Percentiles rank a stretch among this genome's conserved stretches.
phyloP scores from a whole-genome alignment of 2,888 invertebrate genomes.

The Tricholauxania praeusta region DNA sequence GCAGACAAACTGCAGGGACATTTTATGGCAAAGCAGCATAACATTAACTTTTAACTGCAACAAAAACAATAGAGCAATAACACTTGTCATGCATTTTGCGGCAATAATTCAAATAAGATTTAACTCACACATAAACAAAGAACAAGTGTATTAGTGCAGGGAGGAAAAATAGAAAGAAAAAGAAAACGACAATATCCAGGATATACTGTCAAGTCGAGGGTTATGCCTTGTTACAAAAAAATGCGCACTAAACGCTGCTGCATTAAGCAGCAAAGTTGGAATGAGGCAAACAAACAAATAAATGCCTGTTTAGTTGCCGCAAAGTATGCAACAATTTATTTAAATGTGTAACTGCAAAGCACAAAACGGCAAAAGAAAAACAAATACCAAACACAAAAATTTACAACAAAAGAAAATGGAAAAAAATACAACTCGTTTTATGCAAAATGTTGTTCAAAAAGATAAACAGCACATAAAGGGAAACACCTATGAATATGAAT shows the following conservation, averaged over 20 bases:
- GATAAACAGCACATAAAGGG: no score
- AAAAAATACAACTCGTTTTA: no score
- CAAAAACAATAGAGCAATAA: constrained; percentile 40
- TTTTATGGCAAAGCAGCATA: constrained; percentile 30
- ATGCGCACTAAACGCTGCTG: constrained; percentile 20
- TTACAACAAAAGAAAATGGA: no score
- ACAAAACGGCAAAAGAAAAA: constrained; percentile 5
- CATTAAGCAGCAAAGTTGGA: constrained; percentile 7
- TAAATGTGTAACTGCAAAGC: constrained; percentile 47
- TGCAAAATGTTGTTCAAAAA: no score
- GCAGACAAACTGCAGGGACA: constrained; percentile 4
- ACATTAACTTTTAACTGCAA: constrained; percentile 38
- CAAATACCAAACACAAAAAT: no score
- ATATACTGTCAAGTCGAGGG: no score
- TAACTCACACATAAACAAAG: constrained; percentile 48
- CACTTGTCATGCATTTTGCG: constrained; percentile 56
- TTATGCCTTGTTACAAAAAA: constrained; percentile 48
- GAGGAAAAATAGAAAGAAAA: no score
- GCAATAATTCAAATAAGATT: constrained; percentile 65
- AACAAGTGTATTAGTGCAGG: constrained; percentile 10
- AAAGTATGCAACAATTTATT: constrained; percentile 64
- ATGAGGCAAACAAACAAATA: constrained; percentile 15
- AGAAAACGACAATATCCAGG: no score
- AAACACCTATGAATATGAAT: no score
- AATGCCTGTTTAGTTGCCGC: constrained; percentile 53